A percentile compares a stretch with the other conserved stretches of the same genome.
phyloP scores from a whole-genome alignment of 2,113 vertebrate species.

The Ictalurus furcatus region DNA sequence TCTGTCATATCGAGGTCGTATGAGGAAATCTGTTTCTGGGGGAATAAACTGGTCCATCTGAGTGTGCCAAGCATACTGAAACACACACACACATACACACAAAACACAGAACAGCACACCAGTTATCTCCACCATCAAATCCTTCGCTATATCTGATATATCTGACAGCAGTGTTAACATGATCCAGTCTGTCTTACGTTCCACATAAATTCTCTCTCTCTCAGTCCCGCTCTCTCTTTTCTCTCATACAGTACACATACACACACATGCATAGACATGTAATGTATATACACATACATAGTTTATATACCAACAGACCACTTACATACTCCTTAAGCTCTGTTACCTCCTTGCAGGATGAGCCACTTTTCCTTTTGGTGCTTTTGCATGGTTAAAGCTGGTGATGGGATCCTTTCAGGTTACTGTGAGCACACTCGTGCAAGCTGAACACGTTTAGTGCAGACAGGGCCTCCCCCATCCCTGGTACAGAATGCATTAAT shows the following conservation, averaged over 20 bases:
- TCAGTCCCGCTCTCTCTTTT: not conserved
- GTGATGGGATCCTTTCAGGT: constrained; percentile 24
- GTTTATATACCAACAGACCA: not conserved
- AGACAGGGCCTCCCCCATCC: constrained; percentile 1
- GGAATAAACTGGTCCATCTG: constrained; percentile 28
- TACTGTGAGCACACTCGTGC: constrained; percentile 8
- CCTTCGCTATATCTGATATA: constrained; percentile 37
- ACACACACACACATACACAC: not conserved
- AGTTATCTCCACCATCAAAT: constrained; percentile 44
- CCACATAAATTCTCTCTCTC: constrained; percentile 48
- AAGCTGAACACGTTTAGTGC: constrained; percentile 32
- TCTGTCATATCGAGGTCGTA: constrained; percentile 41
- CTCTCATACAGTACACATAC: not conserved
- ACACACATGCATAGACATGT: not conserved
- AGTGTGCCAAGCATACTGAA: constrained; percentile 23
- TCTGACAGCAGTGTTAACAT: constrained; percentile 54
- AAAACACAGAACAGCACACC: constrained; percentile 30
- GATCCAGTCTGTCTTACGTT: constrained; percentile 52
- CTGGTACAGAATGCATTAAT: constrained; percentile 33
- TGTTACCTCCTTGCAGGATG: constrained; percentile 4
- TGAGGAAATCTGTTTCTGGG: constrained; percentile 36
- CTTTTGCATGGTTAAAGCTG: constrained; percentile 14
- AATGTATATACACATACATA: not conserved
- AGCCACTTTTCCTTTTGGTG: not conserved
- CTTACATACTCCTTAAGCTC: not conserved